Conservation (phyloP, 1,140 invertebrate species). For the Bombus ignitus region DNA sequence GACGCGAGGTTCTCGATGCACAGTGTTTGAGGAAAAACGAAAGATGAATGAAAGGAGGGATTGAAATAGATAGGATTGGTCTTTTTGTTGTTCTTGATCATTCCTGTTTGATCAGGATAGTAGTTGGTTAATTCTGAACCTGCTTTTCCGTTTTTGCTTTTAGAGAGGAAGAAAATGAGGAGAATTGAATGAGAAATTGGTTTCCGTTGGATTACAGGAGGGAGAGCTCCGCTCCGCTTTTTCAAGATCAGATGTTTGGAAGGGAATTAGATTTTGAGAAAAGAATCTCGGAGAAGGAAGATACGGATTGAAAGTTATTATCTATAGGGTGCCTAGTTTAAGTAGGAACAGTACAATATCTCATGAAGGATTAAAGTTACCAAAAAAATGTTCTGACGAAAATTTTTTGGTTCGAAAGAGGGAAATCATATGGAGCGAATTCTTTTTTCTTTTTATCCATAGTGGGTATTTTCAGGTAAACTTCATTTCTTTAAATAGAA, state of each 20-base stretch:
- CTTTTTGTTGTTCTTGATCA: not conserved
- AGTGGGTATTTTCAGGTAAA: no score
- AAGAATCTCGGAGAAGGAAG: not conserved
- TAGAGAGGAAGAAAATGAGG: not conserved
- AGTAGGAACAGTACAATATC: no score
- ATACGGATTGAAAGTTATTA: not conserved
- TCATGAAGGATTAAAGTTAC: no score
- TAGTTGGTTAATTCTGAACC: constrained; percentile 9
- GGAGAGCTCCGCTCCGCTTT: not conserved
- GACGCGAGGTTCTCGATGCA: not conserved
- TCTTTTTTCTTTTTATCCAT: no score
- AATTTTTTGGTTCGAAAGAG: no score
- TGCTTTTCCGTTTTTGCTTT: not conserved
- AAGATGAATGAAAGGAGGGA: not conserved
- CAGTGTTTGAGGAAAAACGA: no score
- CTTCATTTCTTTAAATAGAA: no score
- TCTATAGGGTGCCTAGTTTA: no score
- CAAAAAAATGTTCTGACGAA: no score
- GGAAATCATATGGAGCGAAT: no score
- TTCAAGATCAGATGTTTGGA: not conserved
- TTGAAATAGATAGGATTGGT: not conserved
- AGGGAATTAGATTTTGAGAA: not conserved
- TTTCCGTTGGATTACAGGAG: not conserved
- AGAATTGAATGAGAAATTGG: constrained; percentile 2
- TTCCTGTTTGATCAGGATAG: not conserved